phyloP scores from a whole-genome alignment of 1,140 invertebrate genomes.

The Homalodisca vitripennis region DNA sequence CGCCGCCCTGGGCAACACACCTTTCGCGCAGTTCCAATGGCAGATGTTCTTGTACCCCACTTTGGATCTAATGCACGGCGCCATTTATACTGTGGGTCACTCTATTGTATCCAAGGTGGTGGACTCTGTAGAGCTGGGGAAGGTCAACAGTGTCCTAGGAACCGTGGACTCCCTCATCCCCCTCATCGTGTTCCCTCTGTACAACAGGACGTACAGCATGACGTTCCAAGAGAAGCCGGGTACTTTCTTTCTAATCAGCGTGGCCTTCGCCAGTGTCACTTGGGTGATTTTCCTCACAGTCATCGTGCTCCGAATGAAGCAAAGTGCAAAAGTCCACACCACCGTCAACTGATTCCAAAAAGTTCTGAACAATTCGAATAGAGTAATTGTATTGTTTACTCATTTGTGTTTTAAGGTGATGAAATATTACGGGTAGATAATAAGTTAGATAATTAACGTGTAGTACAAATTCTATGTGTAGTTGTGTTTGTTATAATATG shows the following conservation, averaged over 20 bases:
- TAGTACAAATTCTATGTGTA: too few relatives aligned
- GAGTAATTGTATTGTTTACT: too few relatives aligned
- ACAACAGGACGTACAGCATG: slow-evolving; percentile 36
- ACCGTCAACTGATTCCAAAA: neutral
- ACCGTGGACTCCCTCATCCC: slow-evolving; percentile 36
- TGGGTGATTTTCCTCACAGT: slow-evolving; percentile 32
- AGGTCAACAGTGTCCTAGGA: slow-evolving; percentile 26
- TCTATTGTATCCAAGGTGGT: slow-evolving; percentile 40
- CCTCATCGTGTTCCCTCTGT: slow-evolving; percentile 37
- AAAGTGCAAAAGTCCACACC: neutral
- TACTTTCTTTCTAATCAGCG: slow-evolving; percentile 37
- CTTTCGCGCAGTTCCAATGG: slow-evolving; percentile 26
- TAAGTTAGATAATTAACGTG: too few relatives aligned
- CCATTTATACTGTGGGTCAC: slow-evolving; percentile 31
- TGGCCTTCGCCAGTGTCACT: slow-evolving; percentile 29
- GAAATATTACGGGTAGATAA: too few relatives aligned
- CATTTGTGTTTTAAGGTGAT: too few relatives aligned
- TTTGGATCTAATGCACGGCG: slow-evolving; percentile 38
- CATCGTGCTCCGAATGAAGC: neutral
- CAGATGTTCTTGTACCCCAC: slow-evolving; percentile 36
- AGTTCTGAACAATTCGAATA: too few relatives aligned
- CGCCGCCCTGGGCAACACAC: slow-evolving; percentile 29
- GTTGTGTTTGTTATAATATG: too few relatives aligned
- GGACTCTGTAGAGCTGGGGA: slow-evolving; percentile 35
- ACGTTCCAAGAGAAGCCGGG: slow-evolving; percentile 35